These are phyloP conservation scores for Heliornis fulica DNA, from an alignment of 2,113 vertebrate species.

Conservation along the genomic window DNA sequence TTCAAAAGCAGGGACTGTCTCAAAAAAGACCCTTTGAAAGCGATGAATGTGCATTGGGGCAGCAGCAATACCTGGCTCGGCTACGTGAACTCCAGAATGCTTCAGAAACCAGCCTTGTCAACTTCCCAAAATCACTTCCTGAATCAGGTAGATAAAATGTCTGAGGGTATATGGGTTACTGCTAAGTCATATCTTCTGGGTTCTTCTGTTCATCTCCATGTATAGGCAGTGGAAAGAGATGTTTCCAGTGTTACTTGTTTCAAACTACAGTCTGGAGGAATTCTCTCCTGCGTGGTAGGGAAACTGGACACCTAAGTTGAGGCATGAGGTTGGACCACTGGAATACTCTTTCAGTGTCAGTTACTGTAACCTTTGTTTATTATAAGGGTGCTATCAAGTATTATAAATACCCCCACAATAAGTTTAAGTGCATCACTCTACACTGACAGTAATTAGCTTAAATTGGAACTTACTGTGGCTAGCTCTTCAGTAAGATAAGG, in stretches of 20 bases:
- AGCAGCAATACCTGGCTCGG: slow-evolving; percentile 93
- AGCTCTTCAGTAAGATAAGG: neutral
- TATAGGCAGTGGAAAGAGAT: neutral
- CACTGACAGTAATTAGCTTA: neutral
- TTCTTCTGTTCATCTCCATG: neutral
- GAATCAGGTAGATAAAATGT: slow-evolving; percentile 73
- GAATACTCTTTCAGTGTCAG: neutral
- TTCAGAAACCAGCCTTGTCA: slow-evolving; percentile 88
- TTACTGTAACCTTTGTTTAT: neutral
- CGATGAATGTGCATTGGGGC: slow-evolving; percentile 85
- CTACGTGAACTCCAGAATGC: slow-evolving; percentile 92
- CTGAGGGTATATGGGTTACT: neutral
- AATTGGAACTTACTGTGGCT: neutral
- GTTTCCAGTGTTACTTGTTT: neutral
- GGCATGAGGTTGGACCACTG: neutral
- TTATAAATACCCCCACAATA: neutral
- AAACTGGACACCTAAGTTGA: neutral
- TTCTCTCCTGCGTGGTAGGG: neutral
- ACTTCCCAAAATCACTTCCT: slow-evolving; percentile 84
- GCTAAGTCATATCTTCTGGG: neutral
- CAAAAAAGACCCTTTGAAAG: slow-evolving; percentile 90
- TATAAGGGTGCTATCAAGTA: neutral
- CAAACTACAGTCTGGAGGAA: neutral
- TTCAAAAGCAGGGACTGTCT: slow-evolving; percentile 94
- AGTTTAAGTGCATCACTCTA: neutral